These are phyloP conservation scores for Hystrix brachyura DNA, from an alignment of 2,113 vertebrate genomes.

Conservation along the genomic window DNA sequence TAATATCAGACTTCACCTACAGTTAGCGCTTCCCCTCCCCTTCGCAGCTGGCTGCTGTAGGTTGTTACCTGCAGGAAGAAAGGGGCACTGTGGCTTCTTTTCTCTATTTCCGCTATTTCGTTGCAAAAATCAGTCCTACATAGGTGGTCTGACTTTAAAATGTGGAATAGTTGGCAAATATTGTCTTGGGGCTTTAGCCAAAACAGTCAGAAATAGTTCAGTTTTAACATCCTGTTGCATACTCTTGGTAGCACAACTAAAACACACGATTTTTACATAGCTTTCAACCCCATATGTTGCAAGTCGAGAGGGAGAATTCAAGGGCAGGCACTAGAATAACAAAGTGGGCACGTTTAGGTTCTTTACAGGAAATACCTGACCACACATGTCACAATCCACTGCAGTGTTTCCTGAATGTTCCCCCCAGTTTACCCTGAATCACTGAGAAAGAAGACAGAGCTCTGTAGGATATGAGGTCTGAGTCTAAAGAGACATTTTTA, in stretches of 20 bases:
- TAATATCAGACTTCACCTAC: background rate
- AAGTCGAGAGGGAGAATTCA: slow-evolving; percentile 70
- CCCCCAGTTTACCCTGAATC: slow-evolving; percentile 40
- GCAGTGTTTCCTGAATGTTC: slow-evolving; percentile 71
- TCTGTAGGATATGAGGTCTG: background rate
- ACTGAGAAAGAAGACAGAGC: slow-evolving; percentile 44
- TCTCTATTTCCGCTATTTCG: slow-evolving; percentile 41
- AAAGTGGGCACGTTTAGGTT: slow-evolving; percentile 69
- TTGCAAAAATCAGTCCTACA: slow-evolving; percentile 37
- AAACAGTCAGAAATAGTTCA: slow-evolving; percentile 76
- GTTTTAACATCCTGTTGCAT: slow-evolving; percentile 78
- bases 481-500: slow-evolving; percentile 43
- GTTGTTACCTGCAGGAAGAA: slow-evolving; percentile 55
- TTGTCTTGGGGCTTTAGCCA: slow-evolving; percentile 77
- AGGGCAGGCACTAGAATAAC: slow-evolving; percentile 72
- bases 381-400: slow-evolving; percentile 66
- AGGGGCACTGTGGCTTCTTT: slow-evolving; percentile 5
- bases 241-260: slow-evolving; percentile 72
- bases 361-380: slow-evolving; percentile 79
- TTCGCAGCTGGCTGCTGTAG: background rate
- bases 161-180: slow-evolving; percentile 75
- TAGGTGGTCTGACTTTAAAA: slow-evolving; percentile 80
- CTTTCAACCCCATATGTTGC: slow-evolving; percentile 74
- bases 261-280: slow-evolving; percentile 63
- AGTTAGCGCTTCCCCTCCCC: background rate